These are phyloP conservation scores for Smittia aterrima DNA, from an alignment of 2,888 invertebrate genomes.

Conservation along the genomic window DNA sequence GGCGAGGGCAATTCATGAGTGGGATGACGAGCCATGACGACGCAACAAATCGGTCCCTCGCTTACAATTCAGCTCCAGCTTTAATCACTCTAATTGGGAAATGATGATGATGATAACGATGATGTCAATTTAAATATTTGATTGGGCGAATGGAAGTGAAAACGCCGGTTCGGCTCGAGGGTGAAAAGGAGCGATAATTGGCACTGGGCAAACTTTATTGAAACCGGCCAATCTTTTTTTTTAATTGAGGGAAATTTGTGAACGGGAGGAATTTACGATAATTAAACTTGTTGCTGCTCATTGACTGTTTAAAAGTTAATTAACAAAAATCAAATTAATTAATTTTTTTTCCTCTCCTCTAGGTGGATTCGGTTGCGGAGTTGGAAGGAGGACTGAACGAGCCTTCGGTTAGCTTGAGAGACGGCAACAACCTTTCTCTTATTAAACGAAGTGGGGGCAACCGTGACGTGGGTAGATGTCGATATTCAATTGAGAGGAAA, in stretches of 20 bases:
- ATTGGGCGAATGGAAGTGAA: background rate
- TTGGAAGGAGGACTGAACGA: no score
- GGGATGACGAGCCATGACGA: no score
- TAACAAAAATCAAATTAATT: constrained; percentile 34
- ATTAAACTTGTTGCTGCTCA: constrained; percentile 38
- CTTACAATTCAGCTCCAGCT: no score
- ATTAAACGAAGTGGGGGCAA: background rate
- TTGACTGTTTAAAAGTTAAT: constrained; percentile 36
- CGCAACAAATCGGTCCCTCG: no score
- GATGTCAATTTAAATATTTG: constrained; percentile 39
- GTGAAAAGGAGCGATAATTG: no score
- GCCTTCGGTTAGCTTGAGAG: no score
- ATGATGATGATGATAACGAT: constrained; percentile 21
- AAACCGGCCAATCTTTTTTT: no score
- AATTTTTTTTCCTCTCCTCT: background rate
- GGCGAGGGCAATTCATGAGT: no score
- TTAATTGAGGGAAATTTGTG: no score
- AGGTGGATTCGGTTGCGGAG: background rate
- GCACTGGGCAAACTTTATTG: no score
- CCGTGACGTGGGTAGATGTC: background rate
- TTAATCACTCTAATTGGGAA: constrained; percentile 4
- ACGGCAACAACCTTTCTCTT: background rate
- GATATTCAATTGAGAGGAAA: constrained; percentile 3
- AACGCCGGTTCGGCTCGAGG: no score
- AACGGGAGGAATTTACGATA: background rate